Evolutionary conservation across 2,113 vertebrate species (phyloP).

Genomic region (Fukomys damarensis): DNA sequence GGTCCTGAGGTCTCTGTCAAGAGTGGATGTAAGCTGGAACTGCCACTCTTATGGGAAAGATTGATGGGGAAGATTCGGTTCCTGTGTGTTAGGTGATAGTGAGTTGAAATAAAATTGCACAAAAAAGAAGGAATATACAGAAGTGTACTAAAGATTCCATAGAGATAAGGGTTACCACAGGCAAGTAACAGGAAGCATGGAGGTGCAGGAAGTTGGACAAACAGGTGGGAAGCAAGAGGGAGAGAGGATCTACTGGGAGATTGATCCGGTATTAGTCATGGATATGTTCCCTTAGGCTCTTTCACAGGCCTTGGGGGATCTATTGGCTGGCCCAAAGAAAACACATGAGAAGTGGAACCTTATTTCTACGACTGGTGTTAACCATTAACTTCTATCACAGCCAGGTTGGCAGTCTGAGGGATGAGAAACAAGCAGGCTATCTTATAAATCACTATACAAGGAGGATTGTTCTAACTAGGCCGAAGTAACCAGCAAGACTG

Average conservation of each 20-base stretch:
- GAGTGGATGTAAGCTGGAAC: not conserved
- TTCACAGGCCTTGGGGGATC: not conserved
- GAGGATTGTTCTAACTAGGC: not conserved
- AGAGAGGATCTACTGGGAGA: rapidly evolving
- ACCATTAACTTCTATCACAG: not conserved
- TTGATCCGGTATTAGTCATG: not conserved
- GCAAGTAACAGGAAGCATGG: too few species aligned
- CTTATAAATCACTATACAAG: not conserved
- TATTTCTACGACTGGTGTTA: too few species aligned
- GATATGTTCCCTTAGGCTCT: not conserved
- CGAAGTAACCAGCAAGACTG: not conserved
- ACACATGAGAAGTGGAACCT: not conserved
- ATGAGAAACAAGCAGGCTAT: not conserved
- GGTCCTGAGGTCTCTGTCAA: not conserved
- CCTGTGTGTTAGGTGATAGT: not conserved
- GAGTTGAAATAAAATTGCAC: not conserved
- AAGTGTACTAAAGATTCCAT: not conserved
- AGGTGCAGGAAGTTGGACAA: not conserved
- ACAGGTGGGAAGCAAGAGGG: not conserved
- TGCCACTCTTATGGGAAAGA: not conserved
- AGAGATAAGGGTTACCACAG: too few species aligned
- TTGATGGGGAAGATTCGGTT: not conserved
- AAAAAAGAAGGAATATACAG: not conserved
- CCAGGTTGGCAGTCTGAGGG: not conserved
- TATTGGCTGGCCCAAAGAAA: not conserved